Evolutionary conservation across 2,797 vertebrate genomes (phyloP).

Genomic region (Erpetoichthys calabaricus): DNA sequence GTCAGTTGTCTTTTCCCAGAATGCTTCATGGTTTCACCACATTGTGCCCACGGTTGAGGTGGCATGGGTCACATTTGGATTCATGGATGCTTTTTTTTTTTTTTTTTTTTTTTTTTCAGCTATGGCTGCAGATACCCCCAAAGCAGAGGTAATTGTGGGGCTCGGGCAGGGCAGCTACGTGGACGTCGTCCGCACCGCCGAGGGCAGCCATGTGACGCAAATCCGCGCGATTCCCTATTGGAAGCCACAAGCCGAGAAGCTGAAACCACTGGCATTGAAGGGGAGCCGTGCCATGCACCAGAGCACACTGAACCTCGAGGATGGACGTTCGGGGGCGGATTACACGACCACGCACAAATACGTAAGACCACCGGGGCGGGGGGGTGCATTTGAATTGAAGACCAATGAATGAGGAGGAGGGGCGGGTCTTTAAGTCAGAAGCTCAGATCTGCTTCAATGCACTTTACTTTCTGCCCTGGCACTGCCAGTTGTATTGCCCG

Average conservation of each 20-base stretch:
- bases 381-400: too few relatives aligned
- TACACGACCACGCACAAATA: slow-evolving; percentile 29
- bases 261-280: background rate
- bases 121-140: background rate
- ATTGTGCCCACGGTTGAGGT: too few relatives aligned
- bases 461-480: too few relatives aligned
- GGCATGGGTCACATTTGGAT: too few relatives aligned
- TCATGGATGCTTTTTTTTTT: background rate
- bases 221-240: background rate
- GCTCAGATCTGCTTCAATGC: too few relatives aligned
- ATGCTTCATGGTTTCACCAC: too few relatives aligned
- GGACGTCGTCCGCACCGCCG: background rate
- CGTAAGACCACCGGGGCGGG: slow-evolving; percentile 16
- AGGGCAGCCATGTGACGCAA: background rate
- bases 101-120: background rate
- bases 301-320: slow-evolving; percentile 23
- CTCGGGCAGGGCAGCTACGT: slow-evolving; percentile 1
- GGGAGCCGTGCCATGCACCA: slow-evolving; percentile 21
- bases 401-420: too few relatives aligned
- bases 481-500: too few relatives aligned
- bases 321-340: slow-evolving; percentile 9
- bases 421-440: too few relatives aligned
- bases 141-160: background rate
- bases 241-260: background rate
- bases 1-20: too few relatives aligned